phyloP scores from a whole-genome alignment of 1,140 invertebrate species.

The Drosophila navojoa region DNA sequence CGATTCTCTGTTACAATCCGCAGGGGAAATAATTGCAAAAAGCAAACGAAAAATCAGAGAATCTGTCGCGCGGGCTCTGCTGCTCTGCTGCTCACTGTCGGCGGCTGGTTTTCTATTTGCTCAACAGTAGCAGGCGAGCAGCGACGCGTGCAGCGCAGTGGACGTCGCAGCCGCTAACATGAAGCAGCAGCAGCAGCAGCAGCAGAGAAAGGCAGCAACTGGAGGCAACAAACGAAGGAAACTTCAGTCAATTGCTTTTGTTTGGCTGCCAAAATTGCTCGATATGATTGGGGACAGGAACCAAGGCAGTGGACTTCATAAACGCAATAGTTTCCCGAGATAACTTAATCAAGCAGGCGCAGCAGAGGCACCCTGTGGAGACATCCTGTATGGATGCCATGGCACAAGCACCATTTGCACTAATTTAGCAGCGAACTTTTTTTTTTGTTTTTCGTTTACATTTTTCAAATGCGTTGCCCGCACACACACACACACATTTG shows the following conservation, averaged over 20 bases:
- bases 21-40: slow-evolving; percentile 72
- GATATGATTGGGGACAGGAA: slow-evolving; percentile 1
- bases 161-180: slow-evolving; percentile 7
- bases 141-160: slow-evolving; percentile 17
- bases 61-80: slow-evolving; percentile 47
- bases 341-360: slow-evolving; percentile 11
- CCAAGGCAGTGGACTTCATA: slow-evolving; percentile 7
- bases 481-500: no score
- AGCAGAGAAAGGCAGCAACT: slow-evolving; percentile 4
- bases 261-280: slow-evolving; percentile 56
- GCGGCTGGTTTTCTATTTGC: slow-evolving; percentile 46
- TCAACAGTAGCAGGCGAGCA: slow-evolving; percentile 24
- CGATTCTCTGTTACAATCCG: neutral
- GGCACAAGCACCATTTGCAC: slow-evolving; percentile 40
- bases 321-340: slow-evolving; percentile 33
- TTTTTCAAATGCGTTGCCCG: slow-evolving; percentile 32
- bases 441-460: slow-evolving; percentile 40
- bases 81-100: slow-evolving; percentile 65
- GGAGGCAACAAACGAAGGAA: slow-evolving; percentile 15
- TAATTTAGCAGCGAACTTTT: slow-evolving; percentile 61
- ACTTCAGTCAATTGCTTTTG: slow-evolving; percentile 54
- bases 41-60: slow-evolving; percentile 62
- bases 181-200: slow-evolving; percentile 22
- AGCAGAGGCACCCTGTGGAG: slow-evolving; percentile 48
- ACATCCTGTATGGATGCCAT: neutral